Percentiles rank a stretch among this genome's conserved stretches.
These are phyloP conservation scores for Apostichopus californicus DNA, from an alignment of 35 echinoderm and acorn worm species.

Conservation along the genomic window DNA sequence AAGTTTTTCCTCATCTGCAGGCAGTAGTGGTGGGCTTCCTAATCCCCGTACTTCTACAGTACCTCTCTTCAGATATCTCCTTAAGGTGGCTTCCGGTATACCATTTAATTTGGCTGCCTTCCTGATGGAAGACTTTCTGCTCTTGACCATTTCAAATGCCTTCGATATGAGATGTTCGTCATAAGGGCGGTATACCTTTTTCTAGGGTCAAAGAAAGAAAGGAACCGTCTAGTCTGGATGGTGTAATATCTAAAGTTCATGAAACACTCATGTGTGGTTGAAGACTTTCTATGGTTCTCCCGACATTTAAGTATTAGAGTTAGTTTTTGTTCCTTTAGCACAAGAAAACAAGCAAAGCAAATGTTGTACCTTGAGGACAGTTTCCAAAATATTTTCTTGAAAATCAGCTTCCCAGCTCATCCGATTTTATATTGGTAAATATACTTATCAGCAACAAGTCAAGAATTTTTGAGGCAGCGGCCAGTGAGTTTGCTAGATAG, in stretches of 20 bases:
- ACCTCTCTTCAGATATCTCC: not conserved
- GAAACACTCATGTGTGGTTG: not conserved
- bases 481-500: no score
- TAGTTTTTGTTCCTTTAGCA: no score
- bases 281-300: not conserved
- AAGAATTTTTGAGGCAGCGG: no score
- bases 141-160: not conserved
- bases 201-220: slow-evolving; percentile 22
- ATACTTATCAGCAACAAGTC: no score
- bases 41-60: not conserved
- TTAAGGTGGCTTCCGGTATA: not conserved
- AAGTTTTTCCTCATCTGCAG: slow-evolving; percentile 11
- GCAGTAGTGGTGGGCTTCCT: not conserved
- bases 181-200: not conserved
- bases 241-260: not conserved
- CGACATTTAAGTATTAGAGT: no score
- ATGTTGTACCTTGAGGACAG: no score
- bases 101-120: slow-evolving; percentile 17
- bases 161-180: not conserved
- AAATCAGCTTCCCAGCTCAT: no score
- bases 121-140: not conserved
- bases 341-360: no score
- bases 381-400: no score
- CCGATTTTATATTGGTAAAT: no score
- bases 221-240: not conserved